phyloP scores from a whole-genome alignment of 2,888 invertebrate species.

The Trisateles emortualis region DNA sequence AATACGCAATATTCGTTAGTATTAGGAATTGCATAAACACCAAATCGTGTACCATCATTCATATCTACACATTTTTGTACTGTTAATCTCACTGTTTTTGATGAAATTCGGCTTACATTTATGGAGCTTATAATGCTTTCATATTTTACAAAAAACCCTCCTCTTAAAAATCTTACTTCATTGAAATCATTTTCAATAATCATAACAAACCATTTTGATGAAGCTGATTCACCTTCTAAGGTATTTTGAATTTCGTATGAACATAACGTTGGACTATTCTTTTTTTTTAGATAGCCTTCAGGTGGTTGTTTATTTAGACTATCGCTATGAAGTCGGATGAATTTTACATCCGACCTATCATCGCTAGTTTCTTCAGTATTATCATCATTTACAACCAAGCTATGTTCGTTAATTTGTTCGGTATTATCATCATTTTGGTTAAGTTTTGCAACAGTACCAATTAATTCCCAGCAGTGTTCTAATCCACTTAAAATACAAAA shows the following conservation, averaged over 20 bases:
- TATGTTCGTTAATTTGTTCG: too few species aligned
- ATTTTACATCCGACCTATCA: constrained; percentile 10
- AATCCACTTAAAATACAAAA: constrained; percentile 79
- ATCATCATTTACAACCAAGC: constrained; percentile 12
- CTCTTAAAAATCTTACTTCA: constrained; percentile 81
- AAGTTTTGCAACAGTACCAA: constrained; percentile 72
- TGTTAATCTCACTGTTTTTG: constrained; percentile 81
- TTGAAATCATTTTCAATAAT: constrained; percentile 84
- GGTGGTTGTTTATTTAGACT: constrained; percentile 4
- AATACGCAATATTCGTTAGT: constrained; percentile 68
- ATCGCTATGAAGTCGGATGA: constrained; percentile 6
- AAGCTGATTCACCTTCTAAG: constrained; percentile 41
- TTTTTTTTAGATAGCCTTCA: constrained; percentile 7
- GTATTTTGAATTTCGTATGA: not conserved
- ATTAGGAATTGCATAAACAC: constrained; percentile 78
- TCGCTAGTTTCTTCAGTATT: not conserved
- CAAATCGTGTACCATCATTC: constrained; percentile 66
- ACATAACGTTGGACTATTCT: not conserved
- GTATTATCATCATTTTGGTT: constrained; percentile 31
- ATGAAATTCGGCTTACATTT: constrained; percentile 74
- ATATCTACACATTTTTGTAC: constrained; percentile 62
- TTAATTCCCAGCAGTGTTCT: constrained; percentile 75
- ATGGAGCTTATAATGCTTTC: constrained; percentile 82
- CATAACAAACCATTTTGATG: constrained; percentile 86
- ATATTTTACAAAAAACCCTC: constrained; percentile 84